phyloP scores from a whole-genome alignment of 2,797 vertebrate species.

The Danio jaintianensis region DNA sequence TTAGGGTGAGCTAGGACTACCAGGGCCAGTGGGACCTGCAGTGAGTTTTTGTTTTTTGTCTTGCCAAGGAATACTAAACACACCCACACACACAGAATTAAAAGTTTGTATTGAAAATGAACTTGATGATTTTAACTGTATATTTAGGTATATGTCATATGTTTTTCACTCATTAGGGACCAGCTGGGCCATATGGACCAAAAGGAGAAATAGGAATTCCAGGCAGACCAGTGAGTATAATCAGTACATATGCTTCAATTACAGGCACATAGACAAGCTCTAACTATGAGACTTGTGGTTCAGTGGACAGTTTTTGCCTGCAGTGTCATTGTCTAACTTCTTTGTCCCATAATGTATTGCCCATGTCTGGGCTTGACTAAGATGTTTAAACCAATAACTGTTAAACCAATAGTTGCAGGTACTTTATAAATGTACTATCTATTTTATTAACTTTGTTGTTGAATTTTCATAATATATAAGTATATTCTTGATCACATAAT shows the following conservation, averaged over 20 bases:
- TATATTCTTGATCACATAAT: constrained; percentile 18
- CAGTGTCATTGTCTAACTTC: not conserved
- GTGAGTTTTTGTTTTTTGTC: constrained; percentile 36
- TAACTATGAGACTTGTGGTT: not conserved
- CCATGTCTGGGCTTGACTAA: not conserved
- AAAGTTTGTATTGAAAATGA: too few relatives aligned
- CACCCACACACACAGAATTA: too few relatives aligned
- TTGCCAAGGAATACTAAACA: not conserved
- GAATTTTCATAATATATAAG: not conserved
- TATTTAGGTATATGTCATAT: not conserved
- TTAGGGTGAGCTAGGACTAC: constrained; percentile 52
- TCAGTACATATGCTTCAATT: too few relatives aligned
- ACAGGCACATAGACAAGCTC: not conserved
- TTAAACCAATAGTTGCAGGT: not conserved
- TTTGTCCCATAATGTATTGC: not conserved
- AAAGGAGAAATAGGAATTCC: constrained; percentile 95
- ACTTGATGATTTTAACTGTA: too few relatives aligned
- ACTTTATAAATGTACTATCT: not conserved
- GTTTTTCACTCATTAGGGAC: constrained; percentile 66
- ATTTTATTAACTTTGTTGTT: not conserved
- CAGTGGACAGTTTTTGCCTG: not conserved
- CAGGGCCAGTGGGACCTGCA: constrained; percentile 44
- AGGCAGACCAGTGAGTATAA: constrained; percentile 86
- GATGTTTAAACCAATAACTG: not conserved
- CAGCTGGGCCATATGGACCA: constrained; percentile 71